phyloP scores from a whole-genome alignment of 2,113 vertebrate species.

The Corythaixoides concolor region DNA sequence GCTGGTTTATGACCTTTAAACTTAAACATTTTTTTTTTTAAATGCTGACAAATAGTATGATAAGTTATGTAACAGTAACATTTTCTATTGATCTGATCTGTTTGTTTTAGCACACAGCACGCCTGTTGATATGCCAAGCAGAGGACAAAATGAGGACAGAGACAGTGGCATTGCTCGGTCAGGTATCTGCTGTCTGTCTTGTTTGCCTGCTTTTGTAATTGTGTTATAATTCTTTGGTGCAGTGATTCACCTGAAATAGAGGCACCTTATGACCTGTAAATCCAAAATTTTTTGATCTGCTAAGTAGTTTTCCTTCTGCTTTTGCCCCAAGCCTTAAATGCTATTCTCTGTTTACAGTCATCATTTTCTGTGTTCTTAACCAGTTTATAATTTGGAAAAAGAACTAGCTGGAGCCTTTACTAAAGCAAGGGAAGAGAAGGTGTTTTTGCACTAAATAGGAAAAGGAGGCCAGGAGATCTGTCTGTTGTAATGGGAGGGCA shows the following conservation, averaged over 20 bases:
- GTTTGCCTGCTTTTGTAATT: not conserved
- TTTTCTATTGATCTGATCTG: constrained; percentile 27
- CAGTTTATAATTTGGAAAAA: not conserved
- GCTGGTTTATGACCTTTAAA: constrained; percentile 13
- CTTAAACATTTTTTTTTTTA: not conserved
- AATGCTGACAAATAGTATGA: not conserved
- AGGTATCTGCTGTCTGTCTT: constrained; percentile 73
- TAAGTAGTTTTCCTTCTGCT: not conserved
- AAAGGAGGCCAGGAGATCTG: not conserved
- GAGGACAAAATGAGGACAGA: constrained; percentile 86
- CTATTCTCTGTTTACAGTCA: not conserved
- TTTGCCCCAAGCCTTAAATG: not conserved
- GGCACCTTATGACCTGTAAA: not conserved
- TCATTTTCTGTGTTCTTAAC: not conserved
- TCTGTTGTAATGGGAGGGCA: not conserved
- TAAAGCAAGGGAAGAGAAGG: not conserved
- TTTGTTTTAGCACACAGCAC: constrained; percentile 84
- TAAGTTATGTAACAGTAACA: constrained; percentile 10
- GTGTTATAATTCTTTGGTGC: not conserved
- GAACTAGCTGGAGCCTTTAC: not conserved
- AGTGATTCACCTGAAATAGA: not conserved
- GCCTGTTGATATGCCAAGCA: constrained; percentile 89
- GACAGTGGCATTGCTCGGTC: constrained; percentile 89
- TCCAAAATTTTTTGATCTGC: not conserved
- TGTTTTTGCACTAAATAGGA: not conserved